phyloP scores from a whole-genome alignment of 2,888 invertebrate genomes.

The Drosophila macrospina region DNA sequence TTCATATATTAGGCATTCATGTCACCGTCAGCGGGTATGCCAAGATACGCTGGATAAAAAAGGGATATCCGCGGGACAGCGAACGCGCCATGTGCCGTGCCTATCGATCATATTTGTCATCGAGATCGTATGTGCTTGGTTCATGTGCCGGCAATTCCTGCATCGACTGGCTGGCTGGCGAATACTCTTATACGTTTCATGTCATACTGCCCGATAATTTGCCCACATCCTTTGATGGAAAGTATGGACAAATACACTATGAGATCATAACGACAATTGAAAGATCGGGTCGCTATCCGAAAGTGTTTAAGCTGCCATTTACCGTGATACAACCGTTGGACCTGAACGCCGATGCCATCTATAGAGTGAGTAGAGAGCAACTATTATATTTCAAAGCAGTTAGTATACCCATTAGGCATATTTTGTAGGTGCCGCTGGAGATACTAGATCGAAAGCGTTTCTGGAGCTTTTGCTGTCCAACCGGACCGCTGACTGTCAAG shows the following conservation, averaged over 20 bases:
- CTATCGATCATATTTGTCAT: constrained; percentile 84
- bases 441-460: constrained; percentile 84
- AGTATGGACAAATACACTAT: constrained; percentile 92
- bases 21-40: constrained; percentile 85
- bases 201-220: constrained; percentile 88
- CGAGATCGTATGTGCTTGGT: constrained; percentile 83
- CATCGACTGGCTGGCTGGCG: constrained; percentile 89
- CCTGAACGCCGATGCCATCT: constrained; percentile 90
- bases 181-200: constrained; percentile 91
- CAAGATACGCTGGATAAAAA: constrained; percentile 85
- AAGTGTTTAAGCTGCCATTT: constrained; percentile 92
- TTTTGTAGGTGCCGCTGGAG: constrained; percentile 81
- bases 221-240: constrained; percentile 92
- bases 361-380: constrained; percentile 86
- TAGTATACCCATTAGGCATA: no score
- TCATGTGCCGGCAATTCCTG: constrained; percentile 86
- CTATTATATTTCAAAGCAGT: no score
- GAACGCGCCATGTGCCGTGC: constrained; percentile 85
- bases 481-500: constrained; percentile 84
- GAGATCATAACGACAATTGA: constrained; percentile 92
- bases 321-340: constrained; percentile 93
- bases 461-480: constrained; percentile 85
- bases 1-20: constrained; percentile 80
- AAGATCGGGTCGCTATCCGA: constrained; percentile 93
- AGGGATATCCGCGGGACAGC: constrained; percentile 85